phyloP scores from a whole-genome alignment of 2,797 vertebrate species.

The Clarias platycephalus region DNA sequence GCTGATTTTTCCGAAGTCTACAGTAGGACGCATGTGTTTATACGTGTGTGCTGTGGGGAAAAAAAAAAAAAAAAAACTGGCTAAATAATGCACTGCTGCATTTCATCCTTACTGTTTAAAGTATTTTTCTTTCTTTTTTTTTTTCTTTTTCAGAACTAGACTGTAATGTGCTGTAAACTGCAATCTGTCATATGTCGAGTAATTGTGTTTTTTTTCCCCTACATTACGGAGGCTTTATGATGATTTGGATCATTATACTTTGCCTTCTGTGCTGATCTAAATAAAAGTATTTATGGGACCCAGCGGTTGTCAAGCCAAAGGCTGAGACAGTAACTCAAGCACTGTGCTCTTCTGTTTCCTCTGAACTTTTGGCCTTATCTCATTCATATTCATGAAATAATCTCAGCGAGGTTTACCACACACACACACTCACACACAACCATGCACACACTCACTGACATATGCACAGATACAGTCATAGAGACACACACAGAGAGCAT shows the following conservation, averaged over 20 bases:
- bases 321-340: conserved; percentile 42
- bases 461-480: conserved; percentile 5
- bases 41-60: background rate
- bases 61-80: background rate
- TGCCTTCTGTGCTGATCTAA: conserved; percentile 37
- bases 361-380: conserved; percentile 37
- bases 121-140: background rate
- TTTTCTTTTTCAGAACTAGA: background rate
- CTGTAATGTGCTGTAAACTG: conserved; percentile 16
- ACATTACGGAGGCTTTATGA: conserved; percentile 25
- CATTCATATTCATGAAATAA: conserved; percentile 51
- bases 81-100: conserved; percentile 2
- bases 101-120: background rate
- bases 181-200: conserved; percentile 17
- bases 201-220: conserved; percentile 2
- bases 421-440: conserved; percentile 12
- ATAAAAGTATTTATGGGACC: conserved; percentile 36
- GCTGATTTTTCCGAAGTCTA: conserved; percentile 7
- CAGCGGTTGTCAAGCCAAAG: conserved; percentile 31
- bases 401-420: conserved; percentile 36
- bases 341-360: conserved; percentile 16
- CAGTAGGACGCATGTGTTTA: background rate
- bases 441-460: background rate
- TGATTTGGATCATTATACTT: conserved; percentile 41
- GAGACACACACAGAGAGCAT: background rate